phyloP scores from a whole-genome alignment of 2,888 invertebrate genomes.

The Conistra vaccinii region DNA sequence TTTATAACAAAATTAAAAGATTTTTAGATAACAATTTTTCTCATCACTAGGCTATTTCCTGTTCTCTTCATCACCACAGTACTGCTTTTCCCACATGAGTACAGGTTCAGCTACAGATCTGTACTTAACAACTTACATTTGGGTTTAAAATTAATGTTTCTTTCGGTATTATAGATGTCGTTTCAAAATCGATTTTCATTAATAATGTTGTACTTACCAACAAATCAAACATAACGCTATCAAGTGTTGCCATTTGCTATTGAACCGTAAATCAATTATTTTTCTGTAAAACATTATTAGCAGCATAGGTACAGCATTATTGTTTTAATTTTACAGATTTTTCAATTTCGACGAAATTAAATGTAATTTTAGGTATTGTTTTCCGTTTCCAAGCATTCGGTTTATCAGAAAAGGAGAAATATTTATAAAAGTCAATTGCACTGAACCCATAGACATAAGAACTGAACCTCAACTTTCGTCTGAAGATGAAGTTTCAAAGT shows the following conservation, averaged over 20 bases:
- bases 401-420: background rate
- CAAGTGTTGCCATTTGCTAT: background rate
- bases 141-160: background rate
- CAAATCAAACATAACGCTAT: constrained; percentile 1
- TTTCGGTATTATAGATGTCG: background rate
- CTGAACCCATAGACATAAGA: no score
- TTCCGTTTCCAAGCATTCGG: background rate
- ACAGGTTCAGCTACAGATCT: background rate
- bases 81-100: background rate
- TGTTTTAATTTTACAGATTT: background rate
- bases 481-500: background rate
- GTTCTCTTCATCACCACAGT: background rate
- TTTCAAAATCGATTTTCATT: background rate
- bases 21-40: no score
- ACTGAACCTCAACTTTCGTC: background rate
- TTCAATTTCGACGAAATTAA: background rate
- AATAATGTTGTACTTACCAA: background rate
- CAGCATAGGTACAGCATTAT: background rate
- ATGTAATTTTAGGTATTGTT: background rate
- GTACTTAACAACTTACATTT: background rate
- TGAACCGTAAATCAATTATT: background rate
- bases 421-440: background rate
- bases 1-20: no score
- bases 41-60: no score
- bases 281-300: background rate